Base-by-base conservation (phyloP, 2,888 invertebrate genomes). In the Mythimna albipuncta region DNA sequence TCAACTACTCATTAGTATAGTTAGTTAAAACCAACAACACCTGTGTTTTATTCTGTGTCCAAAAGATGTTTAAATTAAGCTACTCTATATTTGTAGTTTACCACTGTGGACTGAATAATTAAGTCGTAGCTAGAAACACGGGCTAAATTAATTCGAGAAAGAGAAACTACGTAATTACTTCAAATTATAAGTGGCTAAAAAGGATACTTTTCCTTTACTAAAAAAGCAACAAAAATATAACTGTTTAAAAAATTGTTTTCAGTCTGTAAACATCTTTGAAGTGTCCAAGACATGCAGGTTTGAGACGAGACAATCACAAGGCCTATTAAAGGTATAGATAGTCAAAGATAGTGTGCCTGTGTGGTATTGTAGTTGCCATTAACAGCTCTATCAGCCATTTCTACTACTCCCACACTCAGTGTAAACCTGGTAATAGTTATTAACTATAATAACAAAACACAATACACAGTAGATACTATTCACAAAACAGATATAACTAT, bases 1-100 rank as follows among this genome's bases (percentile, higher is more conserved):
- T 47, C 4, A 62, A 64, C 9, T 19, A 58, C 6, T 19, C 41
- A 47, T 44, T n/a, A 32, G 11, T 21, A 13, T 50, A 21, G 5
- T 4, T 21, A 19, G 11, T 16, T 44, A 59, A 72, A 72, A 72
- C 38, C 11, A 26, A 44, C 13, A 61, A 41, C 50, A 63, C 57
- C 35, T 19, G 21, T n/a, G 21, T 64, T 13, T 54, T 32, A 55
- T 69, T 64, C 6, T 11, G 32, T 32, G n/a, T 26, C 6, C 32
- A 76, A 55, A 69, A 69, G 64, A 75, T 62, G 26, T 64, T 62
- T 58, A 63, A 47, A 50, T 54, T 61, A 54, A 52, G 41, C 19
- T 50, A 38, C 19, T 59, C 44, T 58, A 16, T 16, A 62, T 52
- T 52, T 19, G n/a, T 52, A 38, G 13, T 35, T 32, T 50, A 47